Evolutionary conservation across 2,888 invertebrate species (phyloP).

Genomic region (Cantharis rufa): DNA sequence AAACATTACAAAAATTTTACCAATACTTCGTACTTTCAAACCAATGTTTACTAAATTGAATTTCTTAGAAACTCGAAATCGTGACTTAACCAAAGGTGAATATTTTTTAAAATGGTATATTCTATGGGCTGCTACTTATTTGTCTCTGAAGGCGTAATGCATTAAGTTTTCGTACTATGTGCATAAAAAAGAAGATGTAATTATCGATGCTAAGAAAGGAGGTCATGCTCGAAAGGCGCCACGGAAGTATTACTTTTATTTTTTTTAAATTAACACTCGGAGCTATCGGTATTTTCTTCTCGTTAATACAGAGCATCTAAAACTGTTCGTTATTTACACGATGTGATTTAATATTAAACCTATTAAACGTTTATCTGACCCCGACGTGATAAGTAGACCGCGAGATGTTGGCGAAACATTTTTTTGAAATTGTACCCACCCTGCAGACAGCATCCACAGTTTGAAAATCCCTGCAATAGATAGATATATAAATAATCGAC

Average conservation of each 20-base stretch:
- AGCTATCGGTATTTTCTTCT: slow-evolving; percentile 14
- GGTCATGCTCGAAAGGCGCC: slow-evolving; percentile 36
- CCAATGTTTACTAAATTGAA: not conserved
- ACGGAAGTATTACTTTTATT: slow-evolving; percentile 33
- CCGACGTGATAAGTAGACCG: not conserved
- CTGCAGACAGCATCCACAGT: not conserved
- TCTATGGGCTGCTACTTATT: slow-evolving; percentile 4
- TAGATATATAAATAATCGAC: slow-evolving; percentile 9
- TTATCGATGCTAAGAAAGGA: slow-evolving; percentile 33
- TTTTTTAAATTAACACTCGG: slow-evolving; percentile 30
- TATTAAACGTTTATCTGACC: not conserved
- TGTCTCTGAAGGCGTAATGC: slow-evolving; percentile 4
- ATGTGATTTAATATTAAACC: not conserved
- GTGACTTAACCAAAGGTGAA: not conserved
- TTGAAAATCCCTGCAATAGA: not conserved
- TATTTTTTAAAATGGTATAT: slow-evolving; percentile 3
- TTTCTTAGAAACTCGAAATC: not conserved
- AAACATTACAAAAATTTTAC: not conserved
- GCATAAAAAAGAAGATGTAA: slow-evolving; percentile 27
- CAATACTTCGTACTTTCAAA: not conserved
- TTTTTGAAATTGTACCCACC: not conserved
- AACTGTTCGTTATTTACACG: not conserved
- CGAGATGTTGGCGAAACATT: not conserved
- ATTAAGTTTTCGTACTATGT: slow-evolving; percentile 5
- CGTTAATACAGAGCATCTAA: not conserved